Percentiles rank a stretch among this genome's conserved stretches.
Evolutionary conservation across 2,797 vertebrate genomes (phyloP).

Genomic region (Gambelia wislizenii): DNA sequence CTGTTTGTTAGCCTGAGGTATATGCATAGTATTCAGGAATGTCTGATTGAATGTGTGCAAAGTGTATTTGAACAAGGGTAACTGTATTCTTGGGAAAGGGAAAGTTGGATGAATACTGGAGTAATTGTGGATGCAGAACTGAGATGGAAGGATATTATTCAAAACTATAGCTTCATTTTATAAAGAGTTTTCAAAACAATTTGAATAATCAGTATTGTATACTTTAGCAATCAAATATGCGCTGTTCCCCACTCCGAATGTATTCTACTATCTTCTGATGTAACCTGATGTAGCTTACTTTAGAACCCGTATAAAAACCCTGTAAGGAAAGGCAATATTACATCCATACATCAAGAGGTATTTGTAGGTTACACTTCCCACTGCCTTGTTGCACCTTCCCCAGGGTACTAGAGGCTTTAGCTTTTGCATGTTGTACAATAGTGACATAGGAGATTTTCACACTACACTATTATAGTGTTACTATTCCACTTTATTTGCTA

Average conservation of each 20-base stretch:
- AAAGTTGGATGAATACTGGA: neutral
- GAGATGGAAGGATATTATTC: neutral
- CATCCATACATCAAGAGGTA: neutral
- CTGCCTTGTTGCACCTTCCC: neutral
- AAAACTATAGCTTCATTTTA: neutral
- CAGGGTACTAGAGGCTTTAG: neutral
- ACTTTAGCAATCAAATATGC: neutral
- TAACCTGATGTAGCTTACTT: neutral
- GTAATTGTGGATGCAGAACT: neutral
- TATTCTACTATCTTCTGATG: neutral
- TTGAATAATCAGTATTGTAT: neutral
- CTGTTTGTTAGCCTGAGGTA: neutral
- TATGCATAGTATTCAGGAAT: neutral
- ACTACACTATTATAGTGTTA: too few species aligned
- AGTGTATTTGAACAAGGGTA: neutral
- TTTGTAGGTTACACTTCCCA: neutral
- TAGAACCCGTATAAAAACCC: neutral
- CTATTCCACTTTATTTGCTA: too few species aligned
- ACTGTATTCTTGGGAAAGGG: neutral
- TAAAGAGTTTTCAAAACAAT: neutral
- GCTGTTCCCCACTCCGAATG: neutral
- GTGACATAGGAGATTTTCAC: too few species aligned
- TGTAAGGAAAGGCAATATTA: neutral
- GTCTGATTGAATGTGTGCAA: neutral
- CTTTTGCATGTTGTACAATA: neutral